Percentiles rank a stretch among this genome's conserved stretches.
These are phyloP conservation scores for Dendrolimus kikuchii DNA, from an alignment of 1,140 invertebrate genomes.

Conservation along the genomic window DNA sequence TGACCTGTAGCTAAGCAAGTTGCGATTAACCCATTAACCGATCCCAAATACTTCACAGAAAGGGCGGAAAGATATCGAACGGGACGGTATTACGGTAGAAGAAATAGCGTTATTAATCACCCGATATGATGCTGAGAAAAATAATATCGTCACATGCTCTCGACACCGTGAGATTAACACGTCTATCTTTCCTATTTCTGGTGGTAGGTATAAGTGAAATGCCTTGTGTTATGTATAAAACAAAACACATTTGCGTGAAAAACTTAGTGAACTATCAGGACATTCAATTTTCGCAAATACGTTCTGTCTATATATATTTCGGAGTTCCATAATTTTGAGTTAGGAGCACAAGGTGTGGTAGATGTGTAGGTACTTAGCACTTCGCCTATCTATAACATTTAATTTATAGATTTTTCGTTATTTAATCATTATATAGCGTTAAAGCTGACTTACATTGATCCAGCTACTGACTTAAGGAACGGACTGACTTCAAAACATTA, in stretches of 20 bases:
- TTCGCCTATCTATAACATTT: no score
- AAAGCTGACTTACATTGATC: no score
- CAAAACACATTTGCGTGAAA: conserved; percentile 14
- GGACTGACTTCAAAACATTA: no score
- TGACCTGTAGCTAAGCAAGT: no score
- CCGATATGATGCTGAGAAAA: conserved; percentile 52
- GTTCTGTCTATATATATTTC: no score
- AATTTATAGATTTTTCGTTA: no score
- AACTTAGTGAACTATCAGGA: conserved; percentile 6
- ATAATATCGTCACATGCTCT: conserved; percentile 62
- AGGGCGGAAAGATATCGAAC: conserved; percentile 26
- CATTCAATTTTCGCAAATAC: no score
- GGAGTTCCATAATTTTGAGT: no score
- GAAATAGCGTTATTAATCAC: conserved; percentile 65
- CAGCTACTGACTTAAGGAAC: no score
- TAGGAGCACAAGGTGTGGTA: no score
- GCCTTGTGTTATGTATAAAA: neutral
- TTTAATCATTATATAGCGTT: no score
- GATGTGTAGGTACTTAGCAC: no score
- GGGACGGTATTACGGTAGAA: conserved; percentile 35
- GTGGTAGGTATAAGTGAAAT: conserved; percentile 3
- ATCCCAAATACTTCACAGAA: conserved; percentile 16
- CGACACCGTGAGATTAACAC: conserved; percentile 64
- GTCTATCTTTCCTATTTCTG: conserved; percentile 28
- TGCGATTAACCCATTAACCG: conserved; percentile 28